Evolutionary conservation across 23 tunicate genomes (phyloP).

Genomic region (Styela clava): DNA sequence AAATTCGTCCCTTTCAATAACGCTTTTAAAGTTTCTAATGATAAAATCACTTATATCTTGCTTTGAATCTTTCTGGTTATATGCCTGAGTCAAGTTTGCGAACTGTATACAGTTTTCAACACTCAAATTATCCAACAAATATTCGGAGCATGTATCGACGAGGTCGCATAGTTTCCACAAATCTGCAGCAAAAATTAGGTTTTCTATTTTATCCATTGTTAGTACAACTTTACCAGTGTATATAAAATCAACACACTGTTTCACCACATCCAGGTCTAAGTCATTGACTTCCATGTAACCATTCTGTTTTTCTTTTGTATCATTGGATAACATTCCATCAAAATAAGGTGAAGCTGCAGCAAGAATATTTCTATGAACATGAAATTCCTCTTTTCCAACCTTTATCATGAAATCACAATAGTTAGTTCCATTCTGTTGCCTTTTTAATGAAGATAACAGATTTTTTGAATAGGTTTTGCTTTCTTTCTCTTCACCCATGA

Average conservation of each 20-base stretch:
- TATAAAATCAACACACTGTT: neutral
- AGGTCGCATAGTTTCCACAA: neutral
- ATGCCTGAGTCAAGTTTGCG: neutral
- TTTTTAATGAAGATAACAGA: neutral
- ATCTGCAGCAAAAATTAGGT: neutral
- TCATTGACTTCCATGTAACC: neutral
- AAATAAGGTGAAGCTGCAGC: neutral
- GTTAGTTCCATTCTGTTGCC: neutral
- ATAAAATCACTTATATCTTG: neutral
- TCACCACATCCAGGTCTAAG: neutral
- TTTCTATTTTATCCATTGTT: neutral
- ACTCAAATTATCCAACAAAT: neutral
- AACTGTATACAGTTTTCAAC: neutral
- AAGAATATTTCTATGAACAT: neutral
- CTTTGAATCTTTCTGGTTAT: neutral
- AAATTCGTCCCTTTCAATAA: neutral
- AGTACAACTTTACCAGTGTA: neutral
- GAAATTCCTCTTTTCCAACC: neutral
- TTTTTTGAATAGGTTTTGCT: neutral
- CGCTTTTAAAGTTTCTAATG: neutral
- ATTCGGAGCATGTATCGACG: neutral
- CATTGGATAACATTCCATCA: neutral
- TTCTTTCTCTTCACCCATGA: too few relatives aligned
- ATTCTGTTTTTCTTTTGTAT: neutral
- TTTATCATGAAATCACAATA: neutral